These are phyloP conservation scores for Chymomyza amoena DNA, from an alignment of 2,888 invertebrate genomes.

Conservation along the genomic window DNA sequence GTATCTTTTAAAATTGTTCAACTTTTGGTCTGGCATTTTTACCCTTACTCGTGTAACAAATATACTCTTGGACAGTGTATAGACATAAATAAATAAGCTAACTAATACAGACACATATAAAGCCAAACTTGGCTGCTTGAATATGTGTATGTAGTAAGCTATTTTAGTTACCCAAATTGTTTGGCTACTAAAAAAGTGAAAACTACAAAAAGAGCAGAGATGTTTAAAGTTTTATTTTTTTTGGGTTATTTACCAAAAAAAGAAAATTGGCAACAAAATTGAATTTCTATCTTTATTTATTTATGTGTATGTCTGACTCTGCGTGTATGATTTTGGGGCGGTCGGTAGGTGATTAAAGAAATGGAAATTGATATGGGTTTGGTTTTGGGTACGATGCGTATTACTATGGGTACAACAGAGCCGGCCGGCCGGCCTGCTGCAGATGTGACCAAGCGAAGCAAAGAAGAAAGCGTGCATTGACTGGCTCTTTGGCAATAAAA, in stretches of 20 bases:
- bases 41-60: not conserved
- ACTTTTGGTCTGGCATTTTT: no score
- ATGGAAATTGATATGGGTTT: slow-evolving; percentile 20
- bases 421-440: not conserved
- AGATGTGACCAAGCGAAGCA: slow-evolving; percentile 67
- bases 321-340: slow-evolving; percentile 8
- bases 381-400: not conserved
- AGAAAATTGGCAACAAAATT: slow-evolving; percentile 57
- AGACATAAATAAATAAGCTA: slow-evolving; percentile 4
- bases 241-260: slow-evolving; percentile 32
- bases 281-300: slow-evolving; percentile 25
- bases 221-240: slow-evolving; percentile 5
- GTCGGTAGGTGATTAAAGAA: slow-evolving; percentile 6
- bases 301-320: slow-evolving; percentile 3
- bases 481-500: slow-evolving; percentile 37
- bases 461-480: slow-evolving; percentile 66
- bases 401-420: not conserved
- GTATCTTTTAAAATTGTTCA: no score
- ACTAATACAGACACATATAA: slow-evolving; percentile 36
- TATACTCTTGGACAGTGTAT: not conserved
- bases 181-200: slow-evolving; percentile 60
- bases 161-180: slow-evolving; percentile 34
- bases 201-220: slow-evolving; percentile 49
- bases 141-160: slow-evolving; percentile 35
- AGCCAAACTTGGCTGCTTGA: slow-evolving; percentile 56